These are phyloP conservation scores for Nowickia ferox DNA, from an alignment of 2,888 invertebrate species.

Conservation along the genomic window DNA sequence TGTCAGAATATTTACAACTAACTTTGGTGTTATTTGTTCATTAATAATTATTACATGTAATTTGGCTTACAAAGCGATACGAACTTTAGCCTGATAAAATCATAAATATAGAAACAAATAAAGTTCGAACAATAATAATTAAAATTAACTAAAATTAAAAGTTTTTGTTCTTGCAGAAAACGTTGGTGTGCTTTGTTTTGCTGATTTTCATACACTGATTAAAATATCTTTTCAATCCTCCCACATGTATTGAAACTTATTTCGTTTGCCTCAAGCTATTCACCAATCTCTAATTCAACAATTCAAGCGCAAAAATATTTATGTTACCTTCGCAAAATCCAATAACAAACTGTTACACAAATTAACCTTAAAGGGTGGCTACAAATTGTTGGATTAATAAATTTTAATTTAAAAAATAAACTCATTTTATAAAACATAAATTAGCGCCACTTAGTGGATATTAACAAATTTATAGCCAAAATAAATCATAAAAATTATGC, in stretches of 20 bases:
- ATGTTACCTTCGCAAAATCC: neutral
- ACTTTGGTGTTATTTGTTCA: too few relatives aligned
- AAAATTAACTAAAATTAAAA: too few relatives aligned
- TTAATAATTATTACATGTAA: too few relatives aligned
- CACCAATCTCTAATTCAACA: neutral
- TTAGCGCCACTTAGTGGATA: slow-evolving; percentile 15
- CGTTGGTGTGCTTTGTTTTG: too few relatives aligned
- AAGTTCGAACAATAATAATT: too few relatives aligned
- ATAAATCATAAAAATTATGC: slow-evolving; percentile 53
- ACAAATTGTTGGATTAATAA: slow-evolving; percentile 17
- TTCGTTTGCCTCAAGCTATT: neutral
- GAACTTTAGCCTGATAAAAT: too few relatives aligned
- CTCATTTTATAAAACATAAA: slow-evolving; percentile 27
- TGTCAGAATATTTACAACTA: too few relatives aligned
- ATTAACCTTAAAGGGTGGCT: neutral
- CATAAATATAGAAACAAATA: too few relatives aligned
- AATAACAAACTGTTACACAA: neutral
- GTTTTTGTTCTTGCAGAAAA: too few relatives aligned
- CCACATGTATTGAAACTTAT: neutral
- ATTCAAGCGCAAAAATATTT: neutral
- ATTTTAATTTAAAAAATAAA: slow-evolving; percentile 27
- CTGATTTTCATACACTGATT: too few relatives aligned
- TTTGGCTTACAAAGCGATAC: too few relatives aligned
- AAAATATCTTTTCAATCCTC: neutral
- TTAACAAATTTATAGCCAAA: slow-evolving; percentile 47